phyloP scores from a whole-genome alignment of 2,888 invertebrate species.

The Tupiocoris notatus region DNA sequence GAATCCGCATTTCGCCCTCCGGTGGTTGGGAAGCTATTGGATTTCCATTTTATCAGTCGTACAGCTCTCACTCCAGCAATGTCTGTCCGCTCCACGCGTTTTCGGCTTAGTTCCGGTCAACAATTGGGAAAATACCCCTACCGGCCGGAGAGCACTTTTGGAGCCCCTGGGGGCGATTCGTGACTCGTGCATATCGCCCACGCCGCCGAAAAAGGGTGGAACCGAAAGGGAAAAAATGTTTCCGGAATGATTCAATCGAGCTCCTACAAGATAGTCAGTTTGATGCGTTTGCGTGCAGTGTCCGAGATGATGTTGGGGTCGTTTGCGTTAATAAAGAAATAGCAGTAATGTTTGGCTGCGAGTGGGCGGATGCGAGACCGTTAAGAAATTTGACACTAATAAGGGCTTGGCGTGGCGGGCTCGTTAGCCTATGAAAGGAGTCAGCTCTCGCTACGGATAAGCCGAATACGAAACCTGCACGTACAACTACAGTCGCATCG shows the following conservation, averaged over 20 bases:
- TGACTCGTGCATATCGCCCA: neutral
- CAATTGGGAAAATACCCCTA: neutral
- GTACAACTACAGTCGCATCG: neutral
- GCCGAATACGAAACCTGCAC: slow-evolving; percentile 10
- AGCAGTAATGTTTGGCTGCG: neutral
- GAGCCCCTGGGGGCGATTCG: neutral
- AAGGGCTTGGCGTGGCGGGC: slow-evolving; percentile 34
- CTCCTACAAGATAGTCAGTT: neutral
- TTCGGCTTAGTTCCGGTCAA: neutral
- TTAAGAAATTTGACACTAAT: slow-evolving; percentile 39
- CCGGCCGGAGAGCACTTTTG: neutral
- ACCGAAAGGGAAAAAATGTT: neutral
- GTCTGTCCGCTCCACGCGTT: neutral
- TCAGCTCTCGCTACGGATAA: neutral
- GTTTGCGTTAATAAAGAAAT: slow-evolving; percentile 19
- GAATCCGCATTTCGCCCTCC: neutral
- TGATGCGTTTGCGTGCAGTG: neutral
- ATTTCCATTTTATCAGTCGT: neutral
- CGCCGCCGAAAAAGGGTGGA: neutral
- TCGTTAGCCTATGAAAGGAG: slow-evolving; percentile 28
- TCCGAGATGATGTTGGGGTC: slow-evolving; percentile 15
- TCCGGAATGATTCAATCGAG: neutral
- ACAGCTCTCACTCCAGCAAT: neutral
- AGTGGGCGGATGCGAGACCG: slow-evolving; percentile 13
- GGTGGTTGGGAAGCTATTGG: neutral